Percentiles rank a stretch among this genome's conserved stretches.
Evolutionary conservation across 2,888 invertebrate species (phyloP).

Genomic region (Labia minor): DNA sequence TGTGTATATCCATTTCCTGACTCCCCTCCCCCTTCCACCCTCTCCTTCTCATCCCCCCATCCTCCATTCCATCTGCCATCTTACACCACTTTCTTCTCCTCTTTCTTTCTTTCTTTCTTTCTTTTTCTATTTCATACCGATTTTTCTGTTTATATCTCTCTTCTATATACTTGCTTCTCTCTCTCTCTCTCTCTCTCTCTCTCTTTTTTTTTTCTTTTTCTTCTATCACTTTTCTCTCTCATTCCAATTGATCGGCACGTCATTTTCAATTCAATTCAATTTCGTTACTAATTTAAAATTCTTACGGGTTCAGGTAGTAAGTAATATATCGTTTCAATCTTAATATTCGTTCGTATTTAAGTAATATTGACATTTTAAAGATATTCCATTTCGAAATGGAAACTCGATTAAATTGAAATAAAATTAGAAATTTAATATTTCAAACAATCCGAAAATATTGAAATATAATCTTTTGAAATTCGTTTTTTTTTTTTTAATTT

Average conservation of each 20-base stretch:
- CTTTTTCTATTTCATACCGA: no score
- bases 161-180: constrained; percentile 18
- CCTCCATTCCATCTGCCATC: no score
- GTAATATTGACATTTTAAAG: not conserved
- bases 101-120: no score
- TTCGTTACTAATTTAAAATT: constrained; percentile 13
- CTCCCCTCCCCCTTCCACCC: no score
- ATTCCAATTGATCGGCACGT: not conserved
- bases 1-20: no score
- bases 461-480: constrained; percentile 21
- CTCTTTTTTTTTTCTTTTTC: constrained; percentile 18
- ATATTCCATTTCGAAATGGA: not conserved
- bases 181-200: constrained; percentile 17
- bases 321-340: no score
- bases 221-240: constrained; percentile 17
- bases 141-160: constrained; percentile 16
- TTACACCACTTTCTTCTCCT: no score
- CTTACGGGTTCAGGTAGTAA: no score
- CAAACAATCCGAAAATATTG: not conserved
- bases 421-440: constrained; percentile 19
- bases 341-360: no score
- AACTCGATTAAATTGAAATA: constrained; percentile 19
- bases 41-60: no score
- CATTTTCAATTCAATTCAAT: constrained; percentile 18
- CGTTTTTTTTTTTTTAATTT: constrained; percentile 1